Percentiles rank a stretch among this genome's conserved stretches.
These are phyloP conservation scores for Cryptosula pallasiana DNA, from an alignment of 2,888 invertebrate genomes.

Conservation along the genomic window DNA sequence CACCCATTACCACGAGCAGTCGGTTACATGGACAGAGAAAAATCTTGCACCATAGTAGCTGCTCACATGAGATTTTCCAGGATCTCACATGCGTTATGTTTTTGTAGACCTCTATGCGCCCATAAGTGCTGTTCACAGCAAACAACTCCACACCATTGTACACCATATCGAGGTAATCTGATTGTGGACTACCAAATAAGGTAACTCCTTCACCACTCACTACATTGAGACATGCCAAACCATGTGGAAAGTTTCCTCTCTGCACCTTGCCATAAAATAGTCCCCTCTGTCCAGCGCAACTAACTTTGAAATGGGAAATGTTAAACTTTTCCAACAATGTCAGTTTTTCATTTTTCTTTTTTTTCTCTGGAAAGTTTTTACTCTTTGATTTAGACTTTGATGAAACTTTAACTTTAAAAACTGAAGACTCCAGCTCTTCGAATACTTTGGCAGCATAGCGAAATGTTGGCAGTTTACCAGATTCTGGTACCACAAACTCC, in stretches of 20 bases:
- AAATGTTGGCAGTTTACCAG: neutral
- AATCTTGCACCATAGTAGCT: neutral
- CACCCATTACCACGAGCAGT: too few relatives aligned
- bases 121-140: neutral
- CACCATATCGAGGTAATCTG: neutral
- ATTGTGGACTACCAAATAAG: neutral
- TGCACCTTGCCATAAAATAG: neutral
- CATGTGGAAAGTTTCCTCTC: too few relatives aligned
- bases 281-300: neutral
- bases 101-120: constrained; percentile 8
- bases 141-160: neutral
- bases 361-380: too few relatives aligned
- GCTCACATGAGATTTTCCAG: neutral
- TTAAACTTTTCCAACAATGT: too few relatives aligned
- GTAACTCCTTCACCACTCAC: neutral
- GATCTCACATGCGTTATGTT: neutral
- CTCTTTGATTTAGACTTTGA: too few relatives aligned
- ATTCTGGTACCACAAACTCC: neutral
- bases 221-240: too few relatives aligned
- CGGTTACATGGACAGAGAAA: neutral
- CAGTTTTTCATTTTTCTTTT: too few relatives aligned
- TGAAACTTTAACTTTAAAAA: too few relatives aligned
- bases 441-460: neutral
- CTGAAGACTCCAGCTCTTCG: too few relatives aligned
- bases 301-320: too few relatives aligned